Percentiles rank a stretch among this genome's conserved stretches.
phyloP scores from a whole-genome alignment of 2,797 vertebrate genomes.

The Hybognathus amarus region DNA sequence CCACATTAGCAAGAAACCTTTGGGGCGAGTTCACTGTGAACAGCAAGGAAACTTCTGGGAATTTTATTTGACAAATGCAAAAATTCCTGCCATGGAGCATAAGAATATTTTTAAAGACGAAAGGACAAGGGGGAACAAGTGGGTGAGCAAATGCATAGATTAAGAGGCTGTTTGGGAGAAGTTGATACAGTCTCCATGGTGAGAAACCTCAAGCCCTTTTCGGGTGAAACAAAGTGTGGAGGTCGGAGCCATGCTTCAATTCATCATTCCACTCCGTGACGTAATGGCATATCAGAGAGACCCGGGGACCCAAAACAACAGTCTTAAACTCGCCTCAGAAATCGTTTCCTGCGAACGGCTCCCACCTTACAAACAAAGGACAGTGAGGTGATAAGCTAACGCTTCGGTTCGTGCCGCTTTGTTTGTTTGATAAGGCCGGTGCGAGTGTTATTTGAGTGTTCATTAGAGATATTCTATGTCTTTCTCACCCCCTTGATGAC shows the following conservation, averaged over 20 bases:
- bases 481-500: conserved; percentile 47
- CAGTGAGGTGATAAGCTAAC: conserved; percentile 17
- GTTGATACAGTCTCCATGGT: conserved; percentile 52
- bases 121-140: conserved; percentile 42
- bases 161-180: conserved; percentile 52
- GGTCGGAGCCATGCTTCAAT: conserved; percentile 43
- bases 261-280: conserved; percentile 46
- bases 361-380: not conserved
- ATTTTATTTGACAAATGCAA: conserved; percentile 23
- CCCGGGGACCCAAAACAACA: conserved; percentile 44
- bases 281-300: conserved; percentile 13
- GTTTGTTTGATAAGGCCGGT: conserved; percentile 46
- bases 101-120: conserved; percentile 42
- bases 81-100: conserved; percentile 25
- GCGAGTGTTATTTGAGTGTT: conserved; percentile 27
- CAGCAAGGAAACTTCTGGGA: conserved; percentile 38
- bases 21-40: conserved; percentile 17
- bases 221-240: conserved; percentile 53
- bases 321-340: not conserved
- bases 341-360: not conserved
- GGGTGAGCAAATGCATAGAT: conserved; percentile 34
- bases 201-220: conserved; percentile 52
- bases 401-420: not conserved
- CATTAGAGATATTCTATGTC: conserved; percentile 42
- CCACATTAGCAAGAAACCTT: conserved; percentile 24